Conservation (phyloP, 1,140 invertebrate genomes). For the Drosophila jambulina region DNA sequence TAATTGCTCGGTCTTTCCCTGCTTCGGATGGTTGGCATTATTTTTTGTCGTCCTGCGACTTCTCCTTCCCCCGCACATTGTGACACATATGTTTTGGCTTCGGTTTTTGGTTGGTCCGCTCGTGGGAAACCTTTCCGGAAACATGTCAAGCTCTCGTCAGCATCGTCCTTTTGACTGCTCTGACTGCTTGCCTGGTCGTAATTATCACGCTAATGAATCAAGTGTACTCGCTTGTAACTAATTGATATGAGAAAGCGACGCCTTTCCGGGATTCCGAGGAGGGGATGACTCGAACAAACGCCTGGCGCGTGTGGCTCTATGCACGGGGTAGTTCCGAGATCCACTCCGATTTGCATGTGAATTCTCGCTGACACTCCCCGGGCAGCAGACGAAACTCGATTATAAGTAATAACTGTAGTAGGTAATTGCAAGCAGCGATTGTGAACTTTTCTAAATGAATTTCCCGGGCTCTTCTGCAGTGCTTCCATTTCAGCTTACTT, state of each 20-base stretch:
- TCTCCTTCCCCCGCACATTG: too few species aligned
- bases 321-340: slow-evolving; percentile 18
- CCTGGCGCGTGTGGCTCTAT: slow-evolving; percentile 29
- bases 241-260: slow-evolving; percentile 79
- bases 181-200: slow-evolving; percentile 53
- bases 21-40: slow-evolving; percentile 55
- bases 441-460: slow-evolving; percentile 78
- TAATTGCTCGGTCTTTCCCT: slow-evolving; percentile 48
- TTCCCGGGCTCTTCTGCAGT: slow-evolving; percentile 48
- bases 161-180: slow-evolving; percentile 32
- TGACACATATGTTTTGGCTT: slow-evolving; percentile 49
- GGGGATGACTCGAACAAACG: slow-evolving; percentile 23
- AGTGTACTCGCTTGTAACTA: slow-evolving; percentile 79
- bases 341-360: slow-evolving; percentile 62
- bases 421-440: slow-evolving; percentile 63
- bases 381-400: slow-evolving; percentile 38
- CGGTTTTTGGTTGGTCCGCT: slow-evolving; percentile 18
- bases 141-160: slow-evolving; percentile 59
- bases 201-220: slow-evolving; percentile 83
- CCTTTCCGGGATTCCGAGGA: slow-evolving; percentile 31
- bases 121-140: slow-evolving; percentile 65
- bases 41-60: slow-evolving; percentile 29
- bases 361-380: too few species aligned
- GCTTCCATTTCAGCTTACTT: slow-evolving; percentile 23
- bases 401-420: slow-evolving; percentile 56